Conservation (phyloP, 53 echinoderm and acorn worm species). For the Antedon mediterranea region DNA sequence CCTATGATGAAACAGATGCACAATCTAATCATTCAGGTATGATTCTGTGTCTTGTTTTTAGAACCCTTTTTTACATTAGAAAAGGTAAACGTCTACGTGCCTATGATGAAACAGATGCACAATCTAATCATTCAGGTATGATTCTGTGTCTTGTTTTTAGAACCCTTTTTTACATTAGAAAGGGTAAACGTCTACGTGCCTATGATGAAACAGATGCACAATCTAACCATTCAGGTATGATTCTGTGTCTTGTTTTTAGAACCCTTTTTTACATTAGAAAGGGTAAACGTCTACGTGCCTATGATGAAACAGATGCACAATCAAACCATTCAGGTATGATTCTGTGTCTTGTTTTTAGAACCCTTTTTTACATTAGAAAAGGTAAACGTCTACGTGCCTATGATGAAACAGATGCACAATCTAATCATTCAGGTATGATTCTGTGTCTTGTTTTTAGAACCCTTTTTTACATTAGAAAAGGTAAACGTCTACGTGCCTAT, state of each 20-base stretch:
- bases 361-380: too few species aligned
- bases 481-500: not conserved
- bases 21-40: not conserved
- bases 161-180: too few species aligned
- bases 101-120: not conserved
- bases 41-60: too few species aligned
- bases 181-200: conserved; percentile 2
- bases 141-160: too few species aligned
- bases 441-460: too few species aligned
- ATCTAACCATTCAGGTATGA: not conserved
- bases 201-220: not conserved
- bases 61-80: too few species aligned
- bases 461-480: too few species aligned
- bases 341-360: too few species aligned
- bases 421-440: not conserved
- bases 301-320: not conserved
- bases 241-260: too few species aligned
- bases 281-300: not conserved
- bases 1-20: not conserved
- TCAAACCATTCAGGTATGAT: not conserved
- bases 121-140: not conserved
- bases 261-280: too few species aligned
- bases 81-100: conserved; percentile 14
- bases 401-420: not conserved
- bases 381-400: not conserved